Evolutionary conservation across 2,888 invertebrate species (phyloP).

Genomic region (Coenonympha arcania): DNA sequence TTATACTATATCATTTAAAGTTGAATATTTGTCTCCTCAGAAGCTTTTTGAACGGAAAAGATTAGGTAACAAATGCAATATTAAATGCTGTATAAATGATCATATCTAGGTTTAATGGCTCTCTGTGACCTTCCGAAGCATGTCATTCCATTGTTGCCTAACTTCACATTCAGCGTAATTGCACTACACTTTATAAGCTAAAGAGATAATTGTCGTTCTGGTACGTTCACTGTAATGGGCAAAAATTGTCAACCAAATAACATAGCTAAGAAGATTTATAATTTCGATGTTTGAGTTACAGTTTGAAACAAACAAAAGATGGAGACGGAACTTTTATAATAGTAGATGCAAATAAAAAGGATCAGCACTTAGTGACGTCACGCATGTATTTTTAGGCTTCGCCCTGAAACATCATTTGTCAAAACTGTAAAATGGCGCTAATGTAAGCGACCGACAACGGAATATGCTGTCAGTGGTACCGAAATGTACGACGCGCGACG

Average conservation of each 20-base stretch:
- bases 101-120: slow-evolving; percentile 43
- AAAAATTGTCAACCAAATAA: slow-evolving; percentile 5
- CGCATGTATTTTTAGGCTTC: too few relatives aligned
- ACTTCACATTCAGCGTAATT: slow-evolving; percentile 40
- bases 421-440: too few relatives aligned
- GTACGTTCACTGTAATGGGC: not conserved
- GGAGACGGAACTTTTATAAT: not conserved
- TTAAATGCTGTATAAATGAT: slow-evolving; percentile 34
- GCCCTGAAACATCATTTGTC: too few relatives aligned
- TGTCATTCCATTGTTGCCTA: slow-evolving; percentile 58
- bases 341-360: not conserved
- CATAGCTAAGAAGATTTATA: not conserved
- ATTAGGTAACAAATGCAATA: slow-evolving; percentile 26
- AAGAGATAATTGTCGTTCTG: slow-evolving; percentile 15
- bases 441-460: too few relatives aligned
- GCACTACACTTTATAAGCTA: slow-evolving; percentile 14
- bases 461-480: too few relatives aligned
- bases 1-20: too few relatives aligned
- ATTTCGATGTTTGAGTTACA: not conserved
- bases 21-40: too few relatives aligned
- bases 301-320: not conserved
- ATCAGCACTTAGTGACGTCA: too few relatives aligned
- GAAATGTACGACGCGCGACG: too few relatives aligned
- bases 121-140: slow-evolving; percentile 41
- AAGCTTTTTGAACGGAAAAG: slow-evolving; percentile 9